Evolutionary conservation across 2,113 vertebrate species (phyloP), one percentile per base, ranked within the genome.

Genomic region (Thomomys bottae): DNA sequence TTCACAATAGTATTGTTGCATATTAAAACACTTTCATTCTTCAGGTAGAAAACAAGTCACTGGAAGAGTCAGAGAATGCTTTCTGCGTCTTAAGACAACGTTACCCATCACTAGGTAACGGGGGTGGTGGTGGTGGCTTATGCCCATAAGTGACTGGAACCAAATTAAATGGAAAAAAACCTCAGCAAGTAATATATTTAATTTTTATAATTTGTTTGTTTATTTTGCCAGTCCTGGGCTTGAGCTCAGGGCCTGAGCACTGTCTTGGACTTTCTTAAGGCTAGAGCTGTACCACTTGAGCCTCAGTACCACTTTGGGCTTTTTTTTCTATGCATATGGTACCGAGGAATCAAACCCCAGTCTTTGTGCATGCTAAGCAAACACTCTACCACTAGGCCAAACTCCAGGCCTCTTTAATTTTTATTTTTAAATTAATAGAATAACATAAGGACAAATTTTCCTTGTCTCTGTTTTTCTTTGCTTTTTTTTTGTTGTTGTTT

Each of bases 391-490:
- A n/a, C n/a, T n/a, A n/a, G n/a, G n/a, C n/a, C n/a, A n/a, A n/a
- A n/a, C n/a, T n/a, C n/a, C n/a, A n/a, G n/a, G n/a, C n/a, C 76
- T 75, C 76, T 42, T 77, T 32, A 54, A 64, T 83, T 93, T 79
- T 34, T 38, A 76, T 92, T 75, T 77, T 64, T 59, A 75, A 91
- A 32, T 28, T n/a, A 49, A 64, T 18, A 75, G 30, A 89, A 92
- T 82, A 73, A 88, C 32, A 42, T 0, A 14, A 72, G 45, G 21
- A 0, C 42, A 72, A 71, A 24, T 70, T 93, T 92, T 88, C 79
- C 59, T 54, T 66, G 76, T 15, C 84, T 94, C 73, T 89, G 30
- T 67, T 81, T 82, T 79, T 91, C 26, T 71, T 93, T 38, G 36
- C 77, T 78, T 67, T 82, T 63, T 54, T 82, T 91, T 6, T n/a